Conservation (phyloP, 2,113 vertebrate species). For the Oryzias javanicus region DNA sequence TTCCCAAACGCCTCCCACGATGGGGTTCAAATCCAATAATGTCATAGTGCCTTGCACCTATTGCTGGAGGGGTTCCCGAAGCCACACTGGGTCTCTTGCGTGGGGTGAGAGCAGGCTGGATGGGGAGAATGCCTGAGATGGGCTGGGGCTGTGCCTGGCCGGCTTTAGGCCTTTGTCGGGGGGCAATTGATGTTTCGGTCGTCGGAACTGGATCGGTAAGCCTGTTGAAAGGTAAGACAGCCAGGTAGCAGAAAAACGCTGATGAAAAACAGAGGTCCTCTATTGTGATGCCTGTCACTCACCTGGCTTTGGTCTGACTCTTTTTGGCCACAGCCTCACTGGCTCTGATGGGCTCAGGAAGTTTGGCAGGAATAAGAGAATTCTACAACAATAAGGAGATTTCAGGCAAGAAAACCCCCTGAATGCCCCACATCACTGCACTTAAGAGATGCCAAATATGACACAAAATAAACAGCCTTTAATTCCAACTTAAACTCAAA, state of each 20-base stretch:
- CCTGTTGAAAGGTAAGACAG: slow-evolving; percentile 62
- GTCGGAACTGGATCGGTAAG: slow-evolving; percentile 93
- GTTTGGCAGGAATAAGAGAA: slow-evolving; percentile 87
- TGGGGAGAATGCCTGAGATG: slow-evolving; percentile 91
- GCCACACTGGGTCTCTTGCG: slow-evolving; percentile 86
- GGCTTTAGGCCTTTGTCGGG: slow-evolving; percentile 94
- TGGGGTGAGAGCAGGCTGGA: slow-evolving; percentile 92
- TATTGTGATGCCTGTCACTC: slow-evolving; percentile 30
- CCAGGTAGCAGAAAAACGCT: background rate
- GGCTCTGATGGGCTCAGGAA: slow-evolving; percentile 93
- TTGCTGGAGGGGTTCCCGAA: slow-evolving; percentile 72
- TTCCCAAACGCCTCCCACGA: too few relatives aligned
- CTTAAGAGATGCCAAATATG: slow-evolving; percentile 3
- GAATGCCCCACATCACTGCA: background rate
- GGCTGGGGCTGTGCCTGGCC: slow-evolving; percentile 92
- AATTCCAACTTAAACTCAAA: slow-evolving; percentile 11
- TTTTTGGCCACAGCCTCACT: slow-evolving; percentile 97
- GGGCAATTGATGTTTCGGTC: slow-evolving; percentile 94
- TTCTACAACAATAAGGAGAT: slow-evolving; percentile 76
- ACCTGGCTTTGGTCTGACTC: slow-evolving; percentile 97
- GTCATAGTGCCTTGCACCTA: slow-evolving; percentile 62
- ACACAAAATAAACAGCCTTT: slow-evolving; percentile 12
- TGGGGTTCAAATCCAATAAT: background rate
- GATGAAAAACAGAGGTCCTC: background rate
- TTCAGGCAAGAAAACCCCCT: background rate